Evolutionary conservation across 2,113 vertebrate genomes (phyloP).

Genomic region (Circaetus gallicus): DNA sequence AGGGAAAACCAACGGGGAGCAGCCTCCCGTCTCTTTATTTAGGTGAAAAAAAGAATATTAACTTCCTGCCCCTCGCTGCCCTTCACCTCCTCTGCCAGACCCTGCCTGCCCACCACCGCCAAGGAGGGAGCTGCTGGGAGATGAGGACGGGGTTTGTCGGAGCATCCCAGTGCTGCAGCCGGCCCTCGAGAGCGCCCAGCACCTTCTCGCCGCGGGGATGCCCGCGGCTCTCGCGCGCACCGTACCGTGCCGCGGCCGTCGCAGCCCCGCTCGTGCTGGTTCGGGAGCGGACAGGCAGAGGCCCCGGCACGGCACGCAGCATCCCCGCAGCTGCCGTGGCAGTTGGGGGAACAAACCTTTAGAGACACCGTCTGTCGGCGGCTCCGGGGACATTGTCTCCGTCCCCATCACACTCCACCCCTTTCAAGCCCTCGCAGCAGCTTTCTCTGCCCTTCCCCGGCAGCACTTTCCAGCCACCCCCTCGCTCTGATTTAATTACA

Average conservation of each 20-base stretch:
- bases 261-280: rapidly evolving
- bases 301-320: background rate
- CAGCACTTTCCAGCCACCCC: background rate
- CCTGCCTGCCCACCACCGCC: background rate
- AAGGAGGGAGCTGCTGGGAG: background rate
- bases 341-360: conserved; percentile 42
- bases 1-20: background rate
- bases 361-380: conserved; percentile 34
- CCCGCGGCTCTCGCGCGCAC: rapidly evolving
- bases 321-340: conserved; percentile 9
- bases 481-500: background rate
- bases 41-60: background rate
- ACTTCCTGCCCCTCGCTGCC: background rate
- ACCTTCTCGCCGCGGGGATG: background rate
- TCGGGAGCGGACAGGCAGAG: background rate
- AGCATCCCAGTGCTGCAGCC: background rate
- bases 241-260: rapidly evolving
- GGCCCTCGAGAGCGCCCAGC: background rate
- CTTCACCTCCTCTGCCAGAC: background rate
- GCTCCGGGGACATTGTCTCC: background rate
- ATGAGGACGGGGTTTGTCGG: rapidly evolving
- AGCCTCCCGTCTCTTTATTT: background rate
- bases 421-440: background rate
- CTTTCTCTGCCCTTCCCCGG: background rate
- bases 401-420: background rate